Percentiles rank a stretch among this genome's conserved stretches.
Evolutionary conservation across 2,797 vertebrate species (phyloP).

Genomic region (Sebastiscus albofasciatus): DNA sequence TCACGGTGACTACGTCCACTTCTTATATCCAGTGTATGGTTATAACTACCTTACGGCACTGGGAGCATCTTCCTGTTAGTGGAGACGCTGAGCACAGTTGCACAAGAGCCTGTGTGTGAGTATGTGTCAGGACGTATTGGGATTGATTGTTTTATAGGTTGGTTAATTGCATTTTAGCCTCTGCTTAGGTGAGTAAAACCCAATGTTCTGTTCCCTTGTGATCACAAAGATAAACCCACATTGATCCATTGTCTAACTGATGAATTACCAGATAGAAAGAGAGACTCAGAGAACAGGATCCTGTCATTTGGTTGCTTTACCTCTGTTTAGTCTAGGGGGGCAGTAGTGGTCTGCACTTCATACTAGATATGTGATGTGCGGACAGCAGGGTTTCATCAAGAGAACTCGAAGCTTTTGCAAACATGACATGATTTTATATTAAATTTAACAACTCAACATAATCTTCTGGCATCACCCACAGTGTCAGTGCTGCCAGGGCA

Average conservation of each 20-base stretch:
- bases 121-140: conserved; percentile 24
- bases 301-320: neutral
- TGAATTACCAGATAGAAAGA: conserved; percentile 15
- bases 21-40: neutral
- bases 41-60: neutral
- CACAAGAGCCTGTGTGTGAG: neutral
- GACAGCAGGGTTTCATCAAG: neutral
- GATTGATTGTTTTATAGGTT: conserved; percentile 17
- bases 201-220: conserved; percentile 63
- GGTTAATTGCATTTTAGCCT: conserved; percentile 46
- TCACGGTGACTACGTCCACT: neutral
- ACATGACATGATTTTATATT: neutral
- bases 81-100: conserved; percentile 25
- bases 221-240: conserved; percentile 34
- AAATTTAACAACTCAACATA: neutral
- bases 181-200: conserved; percentile 23
- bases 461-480: neutral
- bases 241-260: conserved; percentile 9
- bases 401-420: neutral
- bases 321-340: conserved; percentile 38
- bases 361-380: fast-evolving
- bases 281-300: neutral
- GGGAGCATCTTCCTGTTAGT: neutral
- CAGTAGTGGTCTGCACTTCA: conserved; percentile 49
- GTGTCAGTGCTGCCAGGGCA: neutral